A percentile compares a stretch with the other conserved stretches of the same genome.
phyloP scores from a whole-genome alignment of 1,140 invertebrate species.

The Teleopsis dalmanni region DNA sequence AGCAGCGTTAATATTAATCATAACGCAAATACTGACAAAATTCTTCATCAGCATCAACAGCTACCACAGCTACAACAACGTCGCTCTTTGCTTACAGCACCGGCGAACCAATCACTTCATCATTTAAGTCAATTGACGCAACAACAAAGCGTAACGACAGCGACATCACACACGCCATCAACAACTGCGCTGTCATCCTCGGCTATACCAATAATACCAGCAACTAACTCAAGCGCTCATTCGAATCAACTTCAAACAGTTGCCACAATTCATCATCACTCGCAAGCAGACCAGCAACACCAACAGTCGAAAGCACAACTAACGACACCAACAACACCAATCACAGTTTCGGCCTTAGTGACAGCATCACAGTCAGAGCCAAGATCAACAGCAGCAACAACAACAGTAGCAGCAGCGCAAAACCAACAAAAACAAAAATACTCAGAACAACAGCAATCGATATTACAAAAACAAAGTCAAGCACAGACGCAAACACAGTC shows the following conservation, averaged over 20 bases:
- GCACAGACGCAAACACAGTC: conserved; percentile 8
- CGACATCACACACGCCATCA: conserved; percentile 13
- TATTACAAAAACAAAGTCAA: conserved; percentile 7
- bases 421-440: conserved; percentile 2
- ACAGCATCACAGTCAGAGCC: conserved; percentile 10
- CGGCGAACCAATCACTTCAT: too few relatives aligned
- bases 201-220: too few relatives aligned
- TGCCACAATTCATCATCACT: conserved; percentile 39
- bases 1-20: too few relatives aligned
- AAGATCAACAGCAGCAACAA: conserved; percentile 21
- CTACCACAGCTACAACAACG: too few relatives aligned
- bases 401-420: conserved; percentile 18
- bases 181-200: conserved; percentile 18
- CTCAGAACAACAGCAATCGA: conserved; percentile 13
- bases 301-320: conserved; percentile 17
- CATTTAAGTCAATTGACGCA: too few relatives aligned
- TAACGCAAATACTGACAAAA: too few relatives aligned
- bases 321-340: conserved; percentile 21
- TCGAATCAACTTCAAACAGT: conserved; percentile 40
- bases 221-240: conserved; percentile 19
- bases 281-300: conserved; percentile 22
- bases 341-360: conserved; percentile 12
- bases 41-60: too few relatives aligned
- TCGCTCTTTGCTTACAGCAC: too few relatives aligned
- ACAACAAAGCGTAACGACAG: conserved; percentile 17